Conservation (phyloP, 2,113 vertebrate species). For the Pleuronectes platessa region DNA sequence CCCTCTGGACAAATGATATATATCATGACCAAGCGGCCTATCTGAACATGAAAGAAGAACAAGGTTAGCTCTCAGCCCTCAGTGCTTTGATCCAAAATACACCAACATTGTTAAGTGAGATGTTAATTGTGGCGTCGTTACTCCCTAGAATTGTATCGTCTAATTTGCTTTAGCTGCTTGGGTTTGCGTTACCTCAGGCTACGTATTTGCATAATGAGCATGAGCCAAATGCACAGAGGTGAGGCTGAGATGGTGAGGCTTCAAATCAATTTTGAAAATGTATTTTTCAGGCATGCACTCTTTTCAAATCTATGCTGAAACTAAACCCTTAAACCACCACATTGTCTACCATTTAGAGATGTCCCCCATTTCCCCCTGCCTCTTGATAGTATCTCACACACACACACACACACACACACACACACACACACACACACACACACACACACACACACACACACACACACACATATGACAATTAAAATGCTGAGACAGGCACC, state of each 20-base stretch:
- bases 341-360: too few relatives aligned
- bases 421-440: too few relatives aligned
- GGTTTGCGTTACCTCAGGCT: conserved; percentile 78
- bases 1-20: conserved; percentile 39
- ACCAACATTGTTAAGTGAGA: conserved; percentile 64
- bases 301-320: not conserved
- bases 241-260: conserved; percentile 41
- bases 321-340: too few relatives aligned
- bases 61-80: conserved; percentile 65
- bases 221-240: conserved; percentile 57
- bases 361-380: too few relatives aligned
- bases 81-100: conserved; percentile 68
- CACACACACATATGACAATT: too few relatives aligned
- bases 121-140: conserved; percentile 68
- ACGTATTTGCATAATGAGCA: conserved; percentile 82
- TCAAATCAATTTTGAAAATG: conserved; percentile 33
- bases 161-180: conserved; percentile 77
- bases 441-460: too few relatives aligned
- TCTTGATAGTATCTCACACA: too few relatives aligned
- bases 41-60: conserved; percentile 70
- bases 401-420: too few relatives aligned
- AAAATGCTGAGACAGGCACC: too few relatives aligned
- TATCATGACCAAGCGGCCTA: conserved; percentile 41
- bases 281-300: conserved; percentile 14
- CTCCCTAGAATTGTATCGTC: conserved; percentile 71